Percentiles rank a stretch among this genome's conserved stretches.
Conservation (phyloP, 2,113 vertebrate species). For the Fukomys damarensis region DNA sequence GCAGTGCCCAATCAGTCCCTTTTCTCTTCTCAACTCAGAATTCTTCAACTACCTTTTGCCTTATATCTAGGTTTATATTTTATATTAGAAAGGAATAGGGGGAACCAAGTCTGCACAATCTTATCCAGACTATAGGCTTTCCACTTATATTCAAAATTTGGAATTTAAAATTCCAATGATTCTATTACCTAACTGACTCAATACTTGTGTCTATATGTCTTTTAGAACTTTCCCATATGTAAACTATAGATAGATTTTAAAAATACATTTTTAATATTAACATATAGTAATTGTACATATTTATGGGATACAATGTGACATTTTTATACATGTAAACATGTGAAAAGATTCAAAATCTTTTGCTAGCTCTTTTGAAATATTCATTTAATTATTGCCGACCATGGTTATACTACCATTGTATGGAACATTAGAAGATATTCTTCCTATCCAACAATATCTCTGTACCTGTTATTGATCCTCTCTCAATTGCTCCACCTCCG, state of each 20-base stretch:
- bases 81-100: not conserved
- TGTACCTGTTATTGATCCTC: not conserved
- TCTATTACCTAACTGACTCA: not conserved
- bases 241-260: not conserved
- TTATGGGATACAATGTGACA: not conserved
- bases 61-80: not conserved
- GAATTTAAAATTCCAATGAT: not conserved
- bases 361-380: not conserved
- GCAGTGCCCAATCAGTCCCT: not conserved
- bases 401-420: not conserved
- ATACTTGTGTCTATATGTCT: not conserved
- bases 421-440: not conserved
- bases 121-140: not conserved
- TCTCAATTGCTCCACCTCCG: not conserved
- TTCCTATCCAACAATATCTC: not conserved
- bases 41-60: not conserved
- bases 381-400: not conserved
- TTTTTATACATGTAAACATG: not conserved
- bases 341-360: not conserved
- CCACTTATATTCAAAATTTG: not conserved
- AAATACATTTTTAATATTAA: not conserved
- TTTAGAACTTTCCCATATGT: not conserved
- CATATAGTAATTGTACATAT: not conserved
- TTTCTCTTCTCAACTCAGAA: not conserved
- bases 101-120: not conserved